phyloP scores from a whole-genome alignment of 2,113 vertebrate species.

The Delphinapterus leucas region DNA sequence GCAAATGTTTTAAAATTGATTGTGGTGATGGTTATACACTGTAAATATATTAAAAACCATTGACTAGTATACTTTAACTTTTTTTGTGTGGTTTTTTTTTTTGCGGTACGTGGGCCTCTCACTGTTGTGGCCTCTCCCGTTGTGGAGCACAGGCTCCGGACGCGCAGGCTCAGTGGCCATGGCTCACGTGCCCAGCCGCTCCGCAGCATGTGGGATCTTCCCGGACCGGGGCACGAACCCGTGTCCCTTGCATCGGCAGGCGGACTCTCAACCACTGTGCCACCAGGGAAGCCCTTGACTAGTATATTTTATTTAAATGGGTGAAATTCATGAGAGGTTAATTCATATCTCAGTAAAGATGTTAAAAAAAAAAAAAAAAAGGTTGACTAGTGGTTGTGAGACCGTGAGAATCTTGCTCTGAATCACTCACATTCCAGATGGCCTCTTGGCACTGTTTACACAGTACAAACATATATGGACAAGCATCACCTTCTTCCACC shows the following conservation, averaged over 20 bases:
- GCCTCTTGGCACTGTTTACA: background rate
- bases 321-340: background rate
- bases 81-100: too few species aligned
- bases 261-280: too few species aligned
- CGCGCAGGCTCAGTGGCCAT: too few species aligned
- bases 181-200: too few species aligned
- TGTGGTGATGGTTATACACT: background rate
- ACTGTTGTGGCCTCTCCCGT: too few species aligned
- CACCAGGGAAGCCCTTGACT: too few species aligned
- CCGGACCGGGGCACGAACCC: too few species aligned
- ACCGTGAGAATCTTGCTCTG: background rate
- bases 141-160: too few species aligned
- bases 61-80: background rate
- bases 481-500: background rate
- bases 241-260: too few species aligned
- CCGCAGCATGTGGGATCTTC: too few species aligned
- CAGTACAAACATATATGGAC: background rate
- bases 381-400: background rate
- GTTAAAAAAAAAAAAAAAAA: background rate
- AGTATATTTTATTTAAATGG: background rate
- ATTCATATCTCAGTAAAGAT: background rate
- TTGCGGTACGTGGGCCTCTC: too few species aligned
- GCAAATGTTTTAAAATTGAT: constrained; percentile 9
- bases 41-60: background rate
- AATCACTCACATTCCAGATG: background rate